Evolutionary conservation across 1,140 invertebrate genomes (phyloP).

Genomic region (Mylabris phalerata): DNA sequence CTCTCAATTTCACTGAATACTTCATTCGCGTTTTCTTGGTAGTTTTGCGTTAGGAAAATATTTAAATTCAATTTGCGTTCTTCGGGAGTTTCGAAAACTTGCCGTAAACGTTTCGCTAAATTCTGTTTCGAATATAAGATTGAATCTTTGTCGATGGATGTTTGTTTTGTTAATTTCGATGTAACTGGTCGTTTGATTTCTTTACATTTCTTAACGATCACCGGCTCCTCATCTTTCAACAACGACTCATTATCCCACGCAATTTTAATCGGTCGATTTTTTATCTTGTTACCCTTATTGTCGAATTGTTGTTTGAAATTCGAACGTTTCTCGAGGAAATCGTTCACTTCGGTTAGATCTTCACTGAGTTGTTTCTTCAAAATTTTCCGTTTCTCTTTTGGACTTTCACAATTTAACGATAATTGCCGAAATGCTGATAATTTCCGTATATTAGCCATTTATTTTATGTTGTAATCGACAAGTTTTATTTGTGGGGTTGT

Average conservation of each 20-base stretch:
- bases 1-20: slow-evolving; percentile 8
- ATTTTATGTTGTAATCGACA: not conserved
- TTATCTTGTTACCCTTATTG: too few relatives aligned
- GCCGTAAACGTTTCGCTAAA: slow-evolving; percentile 45
- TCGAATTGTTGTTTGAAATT: too few relatives aligned
- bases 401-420: slow-evolving; percentile 31
- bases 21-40: slow-evolving; percentile 17
- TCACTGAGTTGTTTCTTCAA: slow-evolving; percentile 36
- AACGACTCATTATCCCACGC: slow-evolving; percentile 30
- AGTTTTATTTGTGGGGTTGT: slow-evolving; percentile 22
- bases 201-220: slow-evolving; percentile 35
- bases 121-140: slow-evolving; percentile 49
- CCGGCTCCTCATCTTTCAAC: slow-evolving; percentile 18
- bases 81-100: slow-evolving; percentile 48
- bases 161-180: slow-evolving; percentile 20
- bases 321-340: not conserved
- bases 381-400: slow-evolving; percentile 17
- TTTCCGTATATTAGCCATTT: slow-evolving; percentile 22
- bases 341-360: slow-evolving; percentile 27
- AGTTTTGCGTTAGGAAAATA: slow-evolving; percentile 48
- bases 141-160: slow-evolving; percentile 41
- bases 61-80: slow-evolving; percentile 48
- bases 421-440: slow-evolving; percentile 31
- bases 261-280: slow-evolving; percentile 27
- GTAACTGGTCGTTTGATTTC: slow-evolving; percentile 26